Evolutionary conservation across 2,797 vertebrate species (phyloP).

Genomic region (Scolopax bukidnonensis): DNA sequence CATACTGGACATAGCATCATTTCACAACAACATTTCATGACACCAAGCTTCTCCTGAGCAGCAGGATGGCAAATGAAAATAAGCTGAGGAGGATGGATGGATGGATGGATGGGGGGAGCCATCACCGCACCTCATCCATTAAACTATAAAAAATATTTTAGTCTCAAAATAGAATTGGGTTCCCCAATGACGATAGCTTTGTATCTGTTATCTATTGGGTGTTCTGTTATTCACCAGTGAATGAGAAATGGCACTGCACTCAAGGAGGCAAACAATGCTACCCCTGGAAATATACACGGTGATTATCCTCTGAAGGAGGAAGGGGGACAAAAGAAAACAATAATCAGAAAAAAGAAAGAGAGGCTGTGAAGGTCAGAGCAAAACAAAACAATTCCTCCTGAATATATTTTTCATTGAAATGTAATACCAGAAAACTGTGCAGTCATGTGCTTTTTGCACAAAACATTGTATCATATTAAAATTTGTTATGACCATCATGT

Average conservation of each 20-base stretch:
- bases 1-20: neutral
- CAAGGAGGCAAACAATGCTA: neutral
- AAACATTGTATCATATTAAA: conserved; percentile 78
- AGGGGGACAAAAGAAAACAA: neutral
- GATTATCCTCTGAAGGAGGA: neutral
- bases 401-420: conserved; percentile 69
- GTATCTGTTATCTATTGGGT: neutral
- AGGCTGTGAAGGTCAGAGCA: conserved; percentile 65
- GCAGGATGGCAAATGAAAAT: neutral
- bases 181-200: neutral
- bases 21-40: neutral
- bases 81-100: neutral
- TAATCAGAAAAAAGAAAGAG: neutral
- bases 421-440: conserved; percentile 61
- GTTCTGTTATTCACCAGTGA: neutral
- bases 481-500: conserved; percentile 75
- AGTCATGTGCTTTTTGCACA: conserved; percentile 71
- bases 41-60: neutral
- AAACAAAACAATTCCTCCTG: conserved; percentile 58
- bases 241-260: neutral
- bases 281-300: neutral
- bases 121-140: neutral
- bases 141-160: conserved; percentile 20
- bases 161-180: neutral
- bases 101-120: neutral